Base-by-base conservation (phyloP, 2,888 invertebrate genomes). In the Synergus itoensis region DNA sequence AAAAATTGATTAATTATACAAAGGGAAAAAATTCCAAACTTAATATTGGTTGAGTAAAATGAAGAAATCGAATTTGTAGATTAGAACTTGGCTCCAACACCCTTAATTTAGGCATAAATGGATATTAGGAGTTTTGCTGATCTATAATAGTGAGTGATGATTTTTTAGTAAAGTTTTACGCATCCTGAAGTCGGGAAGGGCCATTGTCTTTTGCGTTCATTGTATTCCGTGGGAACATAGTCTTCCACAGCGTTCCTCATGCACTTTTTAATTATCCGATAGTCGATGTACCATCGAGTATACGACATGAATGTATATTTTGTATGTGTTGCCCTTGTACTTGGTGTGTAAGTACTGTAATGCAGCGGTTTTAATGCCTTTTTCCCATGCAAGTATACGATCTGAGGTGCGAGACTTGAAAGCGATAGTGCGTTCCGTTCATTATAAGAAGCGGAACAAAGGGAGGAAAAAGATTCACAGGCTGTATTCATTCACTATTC, bases 181-280 rank as follows among this genome's bases (percentile, higher is more conserved):
- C 79, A 80, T 80, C 78, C 79, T 79, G 67, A 60, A 63, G 40
- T 67, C 78, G 76, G 73, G 63, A 62, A 75, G 76, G 69, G 36
- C 83, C 79, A 83, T 83, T 83, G 85, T 86, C 81, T 84, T 79
- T 48, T 77, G 63, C 80, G 79, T 79, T 83, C 79, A 84, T 85
- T 86, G 86, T 86, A 79, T 82, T 84, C 80, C 82, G 86, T 84
- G 82, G 79, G 85, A 85, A 84, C 77, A 48, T 62, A 60, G 77
- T 82, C 84, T 86, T 82, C 83, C 84, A 83, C 84, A 81, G 80
- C 75, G 77, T 79, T 80, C 80, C 76, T 78, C 53, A 76, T 77
- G 79, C 79, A 79, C 80, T 81, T 83, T 82, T 83, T 83, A 83
- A 83, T 83, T 83, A 83, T 78, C 82, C 64, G 78, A 80, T 81